These are phyloP conservation scores for Drosophila repleta DNA, from an alignment of 1,140 invertebrate species.

Conservation along the genomic window DNA sequence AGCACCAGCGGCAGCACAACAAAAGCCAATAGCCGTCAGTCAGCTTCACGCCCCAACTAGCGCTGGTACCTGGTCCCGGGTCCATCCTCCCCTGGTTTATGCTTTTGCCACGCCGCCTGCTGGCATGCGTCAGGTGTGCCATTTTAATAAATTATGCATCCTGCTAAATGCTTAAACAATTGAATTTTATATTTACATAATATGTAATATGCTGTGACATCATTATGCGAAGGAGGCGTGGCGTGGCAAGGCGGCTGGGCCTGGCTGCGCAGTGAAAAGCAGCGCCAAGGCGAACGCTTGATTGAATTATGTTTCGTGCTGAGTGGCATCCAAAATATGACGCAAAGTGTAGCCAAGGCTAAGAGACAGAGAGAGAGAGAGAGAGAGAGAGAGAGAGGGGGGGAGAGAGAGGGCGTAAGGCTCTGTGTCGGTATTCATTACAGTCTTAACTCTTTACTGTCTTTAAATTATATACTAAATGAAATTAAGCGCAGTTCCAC, in stretches of 20 bases:
- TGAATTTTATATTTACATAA: constrained; percentile 83
- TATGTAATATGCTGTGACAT: constrained; percentile 82
- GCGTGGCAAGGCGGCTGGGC: background rate
- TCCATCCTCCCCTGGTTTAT: background rate
- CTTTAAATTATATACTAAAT: background rate
- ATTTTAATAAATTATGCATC: constrained; percentile 83
- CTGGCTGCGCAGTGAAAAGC: background rate
- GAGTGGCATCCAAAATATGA: constrained; percentile 70
- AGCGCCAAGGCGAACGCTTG: constrained; percentile 36
- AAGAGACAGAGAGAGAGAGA: background rate
- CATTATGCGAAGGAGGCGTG: constrained; percentile 63
- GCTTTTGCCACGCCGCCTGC: constrained; percentile 41
- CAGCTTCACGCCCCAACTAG: constrained; percentile 22
- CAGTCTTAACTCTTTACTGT: background rate
- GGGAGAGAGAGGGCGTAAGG: background rate
- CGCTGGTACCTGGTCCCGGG: background rate
- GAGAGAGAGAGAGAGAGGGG: background rate
- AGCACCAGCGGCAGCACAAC: constrained; percentile 42
- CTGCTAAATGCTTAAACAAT: constrained; percentile 82
- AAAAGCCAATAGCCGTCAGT: constrained; percentile 78
- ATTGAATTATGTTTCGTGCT: constrained; percentile 71
- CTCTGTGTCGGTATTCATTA: constrained; percentile 17
- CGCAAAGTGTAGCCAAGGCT: constrained; percentile 59
- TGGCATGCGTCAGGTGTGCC: constrained; percentile 80
- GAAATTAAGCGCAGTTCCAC: background rate